Percentiles rank a stretch among this genome's conserved stretches.
Evolutionary conservation across 2,113 vertebrate species (phyloP).

Genomic region (Oceanites oceanicus): DNA sequence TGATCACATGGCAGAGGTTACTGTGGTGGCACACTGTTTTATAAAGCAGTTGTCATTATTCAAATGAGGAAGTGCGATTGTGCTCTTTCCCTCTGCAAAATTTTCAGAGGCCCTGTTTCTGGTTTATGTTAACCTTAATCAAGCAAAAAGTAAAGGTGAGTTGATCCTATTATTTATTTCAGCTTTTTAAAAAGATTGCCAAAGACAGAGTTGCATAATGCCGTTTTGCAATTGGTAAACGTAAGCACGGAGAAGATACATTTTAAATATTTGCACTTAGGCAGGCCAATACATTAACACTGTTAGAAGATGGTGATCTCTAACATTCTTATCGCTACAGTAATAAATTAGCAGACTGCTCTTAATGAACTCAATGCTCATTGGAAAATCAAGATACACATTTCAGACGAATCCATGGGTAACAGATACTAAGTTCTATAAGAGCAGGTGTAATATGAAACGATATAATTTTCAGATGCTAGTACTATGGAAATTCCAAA

Average conservation of each 20-base stretch:
- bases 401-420: background rate
- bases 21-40: background rate
- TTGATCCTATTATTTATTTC: conserved; percentile 28
- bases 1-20: background rate
- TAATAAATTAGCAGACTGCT: background rate
- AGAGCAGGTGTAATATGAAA: background rate
- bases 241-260: conserved; percentile 29
- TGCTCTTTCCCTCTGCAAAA: background rate
- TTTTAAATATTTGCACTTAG: conserved; percentile 70
- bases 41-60: background rate
- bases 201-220: conserved; percentile 59
- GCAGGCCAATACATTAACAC: conserved; percentile 15
- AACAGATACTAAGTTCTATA: background rate
- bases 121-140: background rate
- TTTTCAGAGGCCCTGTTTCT: background rate
- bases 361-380: background rate
- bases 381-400: background rate
- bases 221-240: conserved; percentile 61
- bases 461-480: background rate
- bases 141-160: background rate
- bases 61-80: background rate
- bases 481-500: background rate
- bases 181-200: background rate
- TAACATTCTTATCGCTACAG: background rate
- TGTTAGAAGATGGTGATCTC: background rate